Evolutionary conservation across 2,888 invertebrate genomes (phyloP).

Genomic region (Meiosimyza platycephala): DNA sequence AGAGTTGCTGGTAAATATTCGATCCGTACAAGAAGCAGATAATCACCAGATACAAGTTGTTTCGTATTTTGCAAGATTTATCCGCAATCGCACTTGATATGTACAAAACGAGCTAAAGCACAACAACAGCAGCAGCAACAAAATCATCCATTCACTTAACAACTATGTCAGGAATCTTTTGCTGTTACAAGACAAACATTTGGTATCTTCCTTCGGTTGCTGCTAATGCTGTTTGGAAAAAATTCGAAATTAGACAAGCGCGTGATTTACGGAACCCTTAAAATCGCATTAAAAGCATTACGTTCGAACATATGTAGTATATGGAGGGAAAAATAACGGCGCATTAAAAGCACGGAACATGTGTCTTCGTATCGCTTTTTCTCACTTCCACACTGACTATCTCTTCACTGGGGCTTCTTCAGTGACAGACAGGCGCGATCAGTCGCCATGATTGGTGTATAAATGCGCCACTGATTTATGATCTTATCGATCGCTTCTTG

Average conservation of each 20-base stretch:
- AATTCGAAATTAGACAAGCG: conserved; percentile 63
- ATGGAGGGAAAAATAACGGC: conserved; percentile 23
- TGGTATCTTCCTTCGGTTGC: conserved; percentile 26
- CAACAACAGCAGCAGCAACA: conserved; percentile 19
- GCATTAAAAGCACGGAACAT: conserved; percentile 28
- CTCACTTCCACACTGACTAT: neutral
- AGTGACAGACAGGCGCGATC: conserved; percentile 26
- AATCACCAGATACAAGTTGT: conserved; percentile 14
- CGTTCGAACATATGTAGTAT: neutral
- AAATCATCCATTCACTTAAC: conserved; percentile 58
- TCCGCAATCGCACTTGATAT: conserved; percentile 50
- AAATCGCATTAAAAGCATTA: conserved; percentile 49
- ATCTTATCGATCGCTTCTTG: conserved; percentile 30
- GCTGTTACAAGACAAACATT: conserved; percentile 41
- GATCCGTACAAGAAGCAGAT: conserved; percentile 8
- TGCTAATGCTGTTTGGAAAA: conserved; percentile 22
- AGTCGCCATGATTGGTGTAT: conserved; percentile 25
- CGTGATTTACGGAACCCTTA: conserved; percentile 67
- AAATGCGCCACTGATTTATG: conserved; percentile 47
- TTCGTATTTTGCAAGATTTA: conserved; percentile 11
- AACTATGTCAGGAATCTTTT: conserved; percentile 61
- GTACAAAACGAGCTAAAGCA: conserved; percentile 17
- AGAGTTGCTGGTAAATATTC: neutral
- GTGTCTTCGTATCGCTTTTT: conserved; percentile 9
- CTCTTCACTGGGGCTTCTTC: neutral